These are phyloP conservation scores for Diploscapter pachys DNA, from an alignment of 1,140 invertebrate genomes.

Conservation along the genomic window DNA sequence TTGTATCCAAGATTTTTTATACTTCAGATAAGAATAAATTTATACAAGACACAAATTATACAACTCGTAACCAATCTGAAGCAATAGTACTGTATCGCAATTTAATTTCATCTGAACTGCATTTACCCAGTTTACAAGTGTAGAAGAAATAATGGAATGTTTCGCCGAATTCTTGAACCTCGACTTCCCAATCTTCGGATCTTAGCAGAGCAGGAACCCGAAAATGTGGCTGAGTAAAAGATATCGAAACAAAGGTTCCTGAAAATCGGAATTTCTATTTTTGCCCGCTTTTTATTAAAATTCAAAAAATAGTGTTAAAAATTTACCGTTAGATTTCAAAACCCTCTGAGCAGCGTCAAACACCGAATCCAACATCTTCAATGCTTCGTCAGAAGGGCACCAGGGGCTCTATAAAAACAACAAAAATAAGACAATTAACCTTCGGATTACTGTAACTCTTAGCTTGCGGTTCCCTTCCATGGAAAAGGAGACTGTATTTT, in stretches of 20 bases:
- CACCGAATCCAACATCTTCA: slow-evolving; percentile 55
- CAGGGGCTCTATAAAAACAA: slow-evolving; percentile 59
- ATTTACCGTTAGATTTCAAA: slow-evolving; percentile 46
- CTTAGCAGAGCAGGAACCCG: slow-evolving; percentile 56
- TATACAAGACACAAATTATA: too few species aligned
- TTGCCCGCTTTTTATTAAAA: background rate
- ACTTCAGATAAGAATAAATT: too few species aligned
- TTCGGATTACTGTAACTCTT: too few species aligned
- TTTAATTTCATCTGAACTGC: too few species aligned
- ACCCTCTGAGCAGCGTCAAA: slow-evolving; percentile 57
- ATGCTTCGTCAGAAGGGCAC: slow-evolving; percentile 58
- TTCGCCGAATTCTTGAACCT: slow-evolving; percentile 59
- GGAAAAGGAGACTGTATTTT: background rate
- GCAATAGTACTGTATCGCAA: too few species aligned
- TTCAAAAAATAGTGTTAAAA: background rate
- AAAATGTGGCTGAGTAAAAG: slow-evolving; percentile 65
- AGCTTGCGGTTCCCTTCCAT: background rate
- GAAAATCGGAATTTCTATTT: slow-evolving; percentile 1
- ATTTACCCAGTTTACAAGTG: slow-evolving; percentile 36
- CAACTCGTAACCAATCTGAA: too few species aligned
- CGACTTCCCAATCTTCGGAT: slow-evolving; percentile 57
- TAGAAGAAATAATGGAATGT: slow-evolving; percentile 64
- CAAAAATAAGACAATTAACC: too few species aligned
- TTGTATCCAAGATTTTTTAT: too few species aligned
- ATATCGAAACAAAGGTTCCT: slow-evolving; percentile 64